Evolutionary conservation across 1,140 invertebrate genomes (phyloP).

Genomic region (Amyelois transitella): DNA sequence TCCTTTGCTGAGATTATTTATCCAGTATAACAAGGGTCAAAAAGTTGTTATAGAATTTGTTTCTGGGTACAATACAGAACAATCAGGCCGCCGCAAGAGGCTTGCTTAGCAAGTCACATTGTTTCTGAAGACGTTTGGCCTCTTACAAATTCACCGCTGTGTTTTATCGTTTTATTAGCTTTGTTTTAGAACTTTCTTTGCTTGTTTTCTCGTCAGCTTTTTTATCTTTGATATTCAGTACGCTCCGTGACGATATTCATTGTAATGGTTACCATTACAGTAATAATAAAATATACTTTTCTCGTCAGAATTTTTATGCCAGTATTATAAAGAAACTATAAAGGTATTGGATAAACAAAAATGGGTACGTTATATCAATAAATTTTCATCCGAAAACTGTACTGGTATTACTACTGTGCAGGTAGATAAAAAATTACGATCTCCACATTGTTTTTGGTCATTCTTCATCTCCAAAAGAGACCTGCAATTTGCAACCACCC

Average conservation of each 20-base stretch:
- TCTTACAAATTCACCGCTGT: constrained; percentile 44
- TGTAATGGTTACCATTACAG: not conserved
- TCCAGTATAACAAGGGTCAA: not conserved
- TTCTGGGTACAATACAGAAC: constrained; percentile 14
- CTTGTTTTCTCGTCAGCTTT: constrained; percentile 36
- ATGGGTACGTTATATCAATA: too few relatives aligned
- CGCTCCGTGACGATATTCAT: constrained; percentile 6
- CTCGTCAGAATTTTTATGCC: too few relatives aligned
- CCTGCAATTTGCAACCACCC: too few relatives aligned
- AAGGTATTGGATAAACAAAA: too few relatives aligned
- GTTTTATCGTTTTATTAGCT: constrained; percentile 59
- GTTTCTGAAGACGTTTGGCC: constrained; percentile 42
- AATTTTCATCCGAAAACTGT: too few relatives aligned
- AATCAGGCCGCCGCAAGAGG: constrained; percentile 26
- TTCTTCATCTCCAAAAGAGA: too few relatives aligned
- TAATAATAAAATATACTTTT: constrained; percentile 6
- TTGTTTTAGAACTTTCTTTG: constrained; percentile 51
- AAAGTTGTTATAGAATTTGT: constrained; percentile 1
- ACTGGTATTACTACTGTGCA: too few relatives aligned
- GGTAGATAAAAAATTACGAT: too few relatives aligned
- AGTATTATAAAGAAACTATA: too few relatives aligned
- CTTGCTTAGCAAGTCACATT: constrained; percentile 31
- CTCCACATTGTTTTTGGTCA: too few relatives aligned
- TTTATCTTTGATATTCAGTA: constrained; percentile 44
- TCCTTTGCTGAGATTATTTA: too few relatives aligned